A percentile compares a stretch with the other conserved stretches of the same genome.
phyloP scores from a whole-genome alignment of 1,140 invertebrate genomes.

The Plodia interpunctella region DNA sequence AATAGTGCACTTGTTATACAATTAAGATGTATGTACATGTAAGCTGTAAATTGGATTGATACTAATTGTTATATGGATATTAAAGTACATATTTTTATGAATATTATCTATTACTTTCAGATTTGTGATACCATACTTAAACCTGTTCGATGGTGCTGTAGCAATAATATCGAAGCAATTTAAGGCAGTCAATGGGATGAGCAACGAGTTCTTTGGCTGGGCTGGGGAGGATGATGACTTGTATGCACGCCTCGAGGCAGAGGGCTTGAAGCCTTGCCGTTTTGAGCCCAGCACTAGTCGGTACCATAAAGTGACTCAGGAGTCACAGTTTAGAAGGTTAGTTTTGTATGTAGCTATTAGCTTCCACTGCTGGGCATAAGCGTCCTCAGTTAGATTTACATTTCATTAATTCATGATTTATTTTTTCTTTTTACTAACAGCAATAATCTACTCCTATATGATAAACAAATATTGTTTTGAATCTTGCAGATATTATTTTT shows the following conservation, averaged over 20 bases:
- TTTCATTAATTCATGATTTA: no score
- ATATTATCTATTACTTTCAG: constrained; percentile 54
- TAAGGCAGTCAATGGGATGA: constrained; percentile 92
- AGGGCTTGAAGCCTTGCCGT: constrained; percentile 80
- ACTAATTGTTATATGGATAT: no score
- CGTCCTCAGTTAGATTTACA: no score
- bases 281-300: constrained; percentile 84
- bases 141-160: constrained; percentile 87
- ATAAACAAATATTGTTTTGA: no score
- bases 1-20: no score
- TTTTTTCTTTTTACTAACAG: no score
- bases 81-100: neutral
- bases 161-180: constrained; percentile 85
- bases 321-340: constrained; percentile 78
- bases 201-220: constrained; percentile 93
- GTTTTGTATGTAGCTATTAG: constrained; percentile 16
- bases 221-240: constrained; percentile 95
- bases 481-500: no score
- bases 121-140: constrained; percentile 86
- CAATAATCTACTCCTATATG: no score
- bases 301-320: constrained; percentile 88
- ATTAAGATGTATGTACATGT: no score
- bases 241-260: constrained; percentile 78
- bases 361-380: no score
- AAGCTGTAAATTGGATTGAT: no score